Percentiles rank a stretch among this genome's conserved stretches.
These are phyloP conservation scores for Cenopis cana DNA, from an alignment of 2,888 invertebrate species.

Conservation along the genomic window DNA sequence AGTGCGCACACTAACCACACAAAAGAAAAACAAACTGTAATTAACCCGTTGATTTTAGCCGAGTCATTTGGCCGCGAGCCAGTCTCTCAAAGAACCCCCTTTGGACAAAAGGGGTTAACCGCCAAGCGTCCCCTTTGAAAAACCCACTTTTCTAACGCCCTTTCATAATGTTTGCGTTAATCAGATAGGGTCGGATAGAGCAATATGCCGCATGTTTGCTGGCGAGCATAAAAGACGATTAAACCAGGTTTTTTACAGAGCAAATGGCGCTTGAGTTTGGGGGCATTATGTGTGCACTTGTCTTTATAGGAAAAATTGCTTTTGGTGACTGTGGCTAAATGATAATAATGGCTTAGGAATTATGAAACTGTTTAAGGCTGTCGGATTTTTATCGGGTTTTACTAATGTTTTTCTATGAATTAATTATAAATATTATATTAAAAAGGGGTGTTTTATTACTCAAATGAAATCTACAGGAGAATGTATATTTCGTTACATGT, in stretches of 20 bases:
- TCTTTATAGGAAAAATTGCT: not conserved
- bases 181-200: slow-evolving; percentile 67
- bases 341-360: not conserved
- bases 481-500: too few relatives aligned
- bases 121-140: not conserved
- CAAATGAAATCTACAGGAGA: too few relatives aligned
- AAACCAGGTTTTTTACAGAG: slow-evolving; percentile 54
- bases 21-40: slow-evolving; percentile 43
- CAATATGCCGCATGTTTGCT: slow-evolving; percentile 78
- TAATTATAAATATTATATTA: not conserved
- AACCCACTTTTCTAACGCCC: slow-evolving; percentile 43
- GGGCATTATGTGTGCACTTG: slow-evolving; percentile 10
- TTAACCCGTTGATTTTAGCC: slow-evolving; percentile 44
- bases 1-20: slow-evolving; percentile 22
- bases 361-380: not conserved
- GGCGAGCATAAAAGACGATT: slow-evolving; percentile 53
- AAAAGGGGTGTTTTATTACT: too few relatives aligned
- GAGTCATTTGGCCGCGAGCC: slow-evolving; percentile 46
- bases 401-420: not conserved
- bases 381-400: not conserved
- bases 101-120: slow-evolving; percentile 27
- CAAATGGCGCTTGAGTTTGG: slow-evolving; percentile 55
- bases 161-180: slow-evolving; percentile 74
- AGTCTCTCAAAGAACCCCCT: slow-evolving; percentile 49
- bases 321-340: not conserved